These are phyloP conservation scores for Calliopsis andreniformis DNA, from an alignment of 1,140 invertebrate genomes.

Conservation along the genomic window DNA sequence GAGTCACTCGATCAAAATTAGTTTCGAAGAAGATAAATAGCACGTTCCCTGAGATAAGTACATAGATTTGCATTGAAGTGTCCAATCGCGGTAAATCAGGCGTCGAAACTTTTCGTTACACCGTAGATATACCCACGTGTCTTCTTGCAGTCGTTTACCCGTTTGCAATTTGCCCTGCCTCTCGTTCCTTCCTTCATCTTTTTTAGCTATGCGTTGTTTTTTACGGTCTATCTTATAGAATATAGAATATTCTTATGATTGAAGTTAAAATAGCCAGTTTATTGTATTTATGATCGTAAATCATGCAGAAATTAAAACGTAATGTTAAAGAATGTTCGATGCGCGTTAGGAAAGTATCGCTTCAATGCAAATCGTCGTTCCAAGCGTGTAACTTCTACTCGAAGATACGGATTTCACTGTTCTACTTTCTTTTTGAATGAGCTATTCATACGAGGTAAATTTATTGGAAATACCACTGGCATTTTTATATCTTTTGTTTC, in stretches of 20 bases:
- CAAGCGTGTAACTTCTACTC: neutral
- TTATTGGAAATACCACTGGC: constrained; percentile 56
- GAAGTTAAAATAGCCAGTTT: no score
- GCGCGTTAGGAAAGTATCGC: neutral
- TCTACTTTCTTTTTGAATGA: constrained; percentile 55
- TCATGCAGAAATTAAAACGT: neutral
- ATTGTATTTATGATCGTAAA: no score
- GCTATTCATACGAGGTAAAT: constrained; percentile 8
- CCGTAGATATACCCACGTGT: neutral
- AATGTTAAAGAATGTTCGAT: neutral
- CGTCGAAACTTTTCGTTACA: neutral
- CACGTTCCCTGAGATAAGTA: neutral
- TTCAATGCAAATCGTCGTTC: neutral
- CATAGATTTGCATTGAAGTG: neutral
- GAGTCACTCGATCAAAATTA: neutral
- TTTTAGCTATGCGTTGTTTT: no score
- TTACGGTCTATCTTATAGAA: no score
- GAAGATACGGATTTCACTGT: constrained; percentile 32
- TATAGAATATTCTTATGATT: no score
- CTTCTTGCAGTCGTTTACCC: neutral
- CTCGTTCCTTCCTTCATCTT: neutral
- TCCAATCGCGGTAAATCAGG: neutral
- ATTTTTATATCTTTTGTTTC: constrained; percentile 43
- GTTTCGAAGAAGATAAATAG: no score
- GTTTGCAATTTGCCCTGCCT: neutral